Percentiles rank a stretch among this genome's conserved stretches.
Evolutionary conservation across 2,113 vertebrate species (phyloP).

Genomic region (Columbina picui): DNA sequence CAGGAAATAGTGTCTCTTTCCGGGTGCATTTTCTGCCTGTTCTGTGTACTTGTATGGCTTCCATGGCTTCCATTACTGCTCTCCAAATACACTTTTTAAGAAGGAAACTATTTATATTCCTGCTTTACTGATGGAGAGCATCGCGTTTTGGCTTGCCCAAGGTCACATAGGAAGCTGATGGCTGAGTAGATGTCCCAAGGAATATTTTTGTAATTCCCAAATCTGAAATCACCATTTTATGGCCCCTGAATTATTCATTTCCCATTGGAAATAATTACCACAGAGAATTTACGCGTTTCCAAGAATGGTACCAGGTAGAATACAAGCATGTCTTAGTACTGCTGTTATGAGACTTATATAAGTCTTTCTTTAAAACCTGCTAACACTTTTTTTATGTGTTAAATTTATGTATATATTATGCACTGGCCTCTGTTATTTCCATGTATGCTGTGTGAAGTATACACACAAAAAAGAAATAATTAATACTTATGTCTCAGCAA

Average conservation of each 20-base stretch:
- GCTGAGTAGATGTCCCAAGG: neutral
- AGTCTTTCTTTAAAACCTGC: neutral
- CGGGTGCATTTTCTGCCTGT: neutral
- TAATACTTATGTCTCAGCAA: neutral
- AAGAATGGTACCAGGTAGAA: neutral
- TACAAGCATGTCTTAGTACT: neutral
- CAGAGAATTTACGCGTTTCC: neutral
- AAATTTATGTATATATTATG: neutral
- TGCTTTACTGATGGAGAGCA: neutral
- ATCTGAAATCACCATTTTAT: neutral
- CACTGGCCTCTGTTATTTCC: neutral
- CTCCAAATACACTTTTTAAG: neutral
- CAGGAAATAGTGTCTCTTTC: neutral
- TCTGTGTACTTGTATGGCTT: neutral
- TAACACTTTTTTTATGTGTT: neutral
- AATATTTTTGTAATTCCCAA: neutral
- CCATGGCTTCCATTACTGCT: neutral
- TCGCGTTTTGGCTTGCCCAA: neutral
- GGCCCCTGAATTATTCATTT: neutral
- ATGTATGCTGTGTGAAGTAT: neutral
- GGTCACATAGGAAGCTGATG: neutral
- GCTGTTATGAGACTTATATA: neutral
- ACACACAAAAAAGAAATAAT: neutral
- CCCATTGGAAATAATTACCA: conserved; percentile 1
- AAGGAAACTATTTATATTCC: neutral